phyloP scores from a whole-genome alignment of 2,888 invertebrate genomes.

The Podabrus alpinus region DNA sequence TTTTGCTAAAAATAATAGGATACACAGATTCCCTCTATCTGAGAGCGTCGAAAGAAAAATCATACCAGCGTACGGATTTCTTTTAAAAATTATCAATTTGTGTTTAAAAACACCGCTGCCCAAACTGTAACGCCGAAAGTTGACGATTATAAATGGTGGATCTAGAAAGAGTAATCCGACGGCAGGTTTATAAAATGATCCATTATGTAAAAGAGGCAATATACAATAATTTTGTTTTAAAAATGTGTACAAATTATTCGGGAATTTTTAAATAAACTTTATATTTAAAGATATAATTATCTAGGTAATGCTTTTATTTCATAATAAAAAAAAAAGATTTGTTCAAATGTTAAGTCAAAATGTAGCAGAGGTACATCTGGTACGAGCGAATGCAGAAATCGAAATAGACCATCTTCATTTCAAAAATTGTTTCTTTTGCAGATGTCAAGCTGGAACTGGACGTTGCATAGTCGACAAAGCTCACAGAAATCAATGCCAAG shows the following conservation, averaged over 20 bases:
- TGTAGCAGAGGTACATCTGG: not conserved
- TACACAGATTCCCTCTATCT: too few species aligned
- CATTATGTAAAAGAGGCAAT: not conserved
- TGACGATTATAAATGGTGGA: not conserved
- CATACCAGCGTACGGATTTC: too few species aligned
- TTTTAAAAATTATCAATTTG: too few species aligned
- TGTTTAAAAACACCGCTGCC: not conserved
- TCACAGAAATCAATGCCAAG: slow-evolving; percentile 98
- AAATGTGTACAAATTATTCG: not conserved
- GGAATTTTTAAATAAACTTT: not conserved
- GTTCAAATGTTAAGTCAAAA: not conserved
- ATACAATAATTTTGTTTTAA: not conserved
- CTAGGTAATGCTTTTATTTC: too few species aligned
- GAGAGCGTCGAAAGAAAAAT: too few species aligned
- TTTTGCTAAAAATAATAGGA: too few species aligned
- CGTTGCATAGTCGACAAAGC: slow-evolving; percentile 98
- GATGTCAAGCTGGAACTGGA: slow-evolving; percentile 99
- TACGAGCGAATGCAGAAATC: not conserved
- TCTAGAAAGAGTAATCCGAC: not conserved
- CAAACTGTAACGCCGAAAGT: not conserved
- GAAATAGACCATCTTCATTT: not conserved
- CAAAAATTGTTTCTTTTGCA: slow-evolving; percentile 52
- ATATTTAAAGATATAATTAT: not conserved
- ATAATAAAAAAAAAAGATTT: not conserved
- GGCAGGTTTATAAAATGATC: not conserved